Base-by-base conservation (phyloP, 1,140 invertebrate species). In the Saxidomus purpurata region DNA sequence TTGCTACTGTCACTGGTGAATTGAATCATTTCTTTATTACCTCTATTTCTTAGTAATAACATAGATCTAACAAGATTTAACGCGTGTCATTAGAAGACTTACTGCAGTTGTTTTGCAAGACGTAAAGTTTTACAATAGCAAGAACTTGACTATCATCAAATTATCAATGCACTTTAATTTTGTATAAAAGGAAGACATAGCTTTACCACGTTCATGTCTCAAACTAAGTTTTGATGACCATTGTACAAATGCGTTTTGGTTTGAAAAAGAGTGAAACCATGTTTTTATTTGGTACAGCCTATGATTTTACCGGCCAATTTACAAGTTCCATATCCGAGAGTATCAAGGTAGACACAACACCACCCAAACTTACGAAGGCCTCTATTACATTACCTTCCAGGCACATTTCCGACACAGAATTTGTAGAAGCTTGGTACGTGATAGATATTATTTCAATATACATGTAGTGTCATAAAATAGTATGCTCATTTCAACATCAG, bases 1-100 rank as follows among this genome's bases (percentile, higher is more conserved):
- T 90, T 87, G 92, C 90, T 25, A 92, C 91, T 25, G 59, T 93
- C 0, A 79, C 61, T 47, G 93, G 93, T 93, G 77, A 59, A 38
- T 17, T 34, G 34, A n/a, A n/a, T n/a, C n/a, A n/a, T n/a, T n/a
- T n/a, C n/a, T n/a, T n/a, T n/a, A n/a, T n/a, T n/a, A n/a, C n/a
- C n/a, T n/a, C n/a, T n/a, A n/a, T n/a, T n/a, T n/a, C n/a, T n/a
- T n/a, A n/a, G n/a, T n/a, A n/a, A n/a, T n/a, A n/a, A n/a, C n/a
- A n/a, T n/a, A n/a, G n/a, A n/a, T n/a, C n/a, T n/a, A n/a, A n/a
- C n/a, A n/a, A n/a, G n/a, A n/a, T n/a, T n/a, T 52, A 52, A 52
- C 22, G 22, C 22, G 49, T 52, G 9, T 52, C 22, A 52, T 52
- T 52, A n/a, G n/a, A n/a, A n/a, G n/a, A n/a, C n/a, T n/a, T n/a